Evolutionary conservation across 2,113 vertebrate genomes (phyloP).

Genomic region (Eulacestoma nigropectus): DNA sequence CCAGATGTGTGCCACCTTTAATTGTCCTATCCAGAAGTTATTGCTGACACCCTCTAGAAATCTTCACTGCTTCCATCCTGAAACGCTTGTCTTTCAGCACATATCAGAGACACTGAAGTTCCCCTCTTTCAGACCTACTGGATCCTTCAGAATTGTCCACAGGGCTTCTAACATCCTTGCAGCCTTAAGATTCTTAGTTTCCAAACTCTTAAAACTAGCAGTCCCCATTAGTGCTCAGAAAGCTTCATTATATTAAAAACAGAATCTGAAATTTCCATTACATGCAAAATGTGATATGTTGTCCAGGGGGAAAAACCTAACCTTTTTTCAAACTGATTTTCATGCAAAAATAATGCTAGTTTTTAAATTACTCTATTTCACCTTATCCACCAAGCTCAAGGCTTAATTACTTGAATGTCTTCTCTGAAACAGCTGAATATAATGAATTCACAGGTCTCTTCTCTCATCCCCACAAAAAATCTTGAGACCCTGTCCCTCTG

Average conservation of each 20-base stretch:
- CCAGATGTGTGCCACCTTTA: neutral
- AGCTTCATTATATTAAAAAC: neutral
- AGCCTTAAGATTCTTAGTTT: neutral
- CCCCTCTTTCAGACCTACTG: neutral
- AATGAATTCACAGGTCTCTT: neutral
- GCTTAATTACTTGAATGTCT: neutral
- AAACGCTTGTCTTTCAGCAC: neutral
- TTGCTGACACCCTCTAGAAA: neutral
- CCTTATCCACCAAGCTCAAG: neutral
- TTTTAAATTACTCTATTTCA: neutral
- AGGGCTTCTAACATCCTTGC: neutral
- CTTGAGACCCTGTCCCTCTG: neutral
- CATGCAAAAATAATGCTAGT: neutral
- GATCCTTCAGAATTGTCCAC: neutral
- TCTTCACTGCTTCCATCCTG: neutral
- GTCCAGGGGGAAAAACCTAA: neutral
- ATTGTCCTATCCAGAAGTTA: neutral
- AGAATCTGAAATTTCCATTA: neutral
- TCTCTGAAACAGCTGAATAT: neutral
- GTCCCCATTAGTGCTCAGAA: neutral
- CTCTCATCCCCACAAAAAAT: neutral
- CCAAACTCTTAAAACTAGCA: neutral
- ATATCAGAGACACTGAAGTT: neutral
- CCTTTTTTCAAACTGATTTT: neutral
- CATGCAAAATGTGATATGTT: neutral